Evolutionary conservation across 2,113 vertebrate species (phyloP).

Genomic region (Perca flavescens): DNA sequence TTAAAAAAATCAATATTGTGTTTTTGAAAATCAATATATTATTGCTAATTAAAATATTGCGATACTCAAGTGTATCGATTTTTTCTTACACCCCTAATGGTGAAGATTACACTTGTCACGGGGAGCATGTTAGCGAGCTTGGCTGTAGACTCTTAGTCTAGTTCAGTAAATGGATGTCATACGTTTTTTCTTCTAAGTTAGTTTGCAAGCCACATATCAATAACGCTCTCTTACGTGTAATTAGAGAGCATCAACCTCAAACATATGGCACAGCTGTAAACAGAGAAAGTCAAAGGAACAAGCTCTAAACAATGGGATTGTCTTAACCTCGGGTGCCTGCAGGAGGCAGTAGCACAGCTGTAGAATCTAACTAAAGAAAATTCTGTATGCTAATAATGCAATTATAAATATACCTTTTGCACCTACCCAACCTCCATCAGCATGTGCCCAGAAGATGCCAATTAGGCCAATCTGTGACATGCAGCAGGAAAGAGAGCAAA

Average conservation of each 20-base stretch:
- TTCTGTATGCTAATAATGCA: not conserved
- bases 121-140: not conserved
- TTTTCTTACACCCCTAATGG: too few species aligned
- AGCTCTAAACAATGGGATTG: not conserved
- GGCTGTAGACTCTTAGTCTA: not conserved
- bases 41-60: too few species aligned
- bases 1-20: too few species aligned
- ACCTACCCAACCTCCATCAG: not conserved
- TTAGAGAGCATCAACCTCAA: not conserved
- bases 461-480: constrained; percentile 7
- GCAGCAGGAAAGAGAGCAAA: not conserved
- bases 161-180: not conserved
- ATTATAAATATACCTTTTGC: not conserved
- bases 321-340: not conserved
- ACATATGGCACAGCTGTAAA: not conserved
- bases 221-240: not conserved
- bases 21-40: too few species aligned
- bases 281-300: not conserved
- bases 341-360: not conserved
- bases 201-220: not conserved
- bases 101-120: too few species aligned
- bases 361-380: not conserved
- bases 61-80: too few species aligned
- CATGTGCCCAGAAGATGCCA: not conserved
- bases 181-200: not conserved